Evolutionary conservation across 2,888 invertebrate genomes (phyloP).

Genomic region (Caenorhabditis sinica): DNA sequence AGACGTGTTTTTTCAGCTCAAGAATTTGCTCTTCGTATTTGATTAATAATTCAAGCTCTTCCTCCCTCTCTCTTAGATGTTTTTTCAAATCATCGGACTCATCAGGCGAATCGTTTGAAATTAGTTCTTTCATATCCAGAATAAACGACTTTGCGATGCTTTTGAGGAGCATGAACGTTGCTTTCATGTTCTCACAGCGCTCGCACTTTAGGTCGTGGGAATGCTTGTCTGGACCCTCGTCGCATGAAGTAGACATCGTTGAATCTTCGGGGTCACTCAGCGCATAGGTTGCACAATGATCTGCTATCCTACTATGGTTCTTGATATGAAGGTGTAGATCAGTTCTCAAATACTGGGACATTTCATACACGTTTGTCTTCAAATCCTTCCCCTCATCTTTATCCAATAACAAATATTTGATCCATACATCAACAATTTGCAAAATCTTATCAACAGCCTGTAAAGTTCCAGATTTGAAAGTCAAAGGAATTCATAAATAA

Average conservation of each 20-base stretch:
- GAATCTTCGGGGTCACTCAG: conserved; percentile 36
- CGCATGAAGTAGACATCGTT: background rate
- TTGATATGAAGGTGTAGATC: conserved; percentile 51
- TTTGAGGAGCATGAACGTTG: too few relatives aligned
- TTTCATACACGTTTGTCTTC: conserved; percentile 11
- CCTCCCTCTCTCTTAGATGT: too few relatives aligned
- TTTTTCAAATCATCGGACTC: too few relatives aligned
- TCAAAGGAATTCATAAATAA: conserved; percentile 12
- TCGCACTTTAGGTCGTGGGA: conserved; percentile 47
- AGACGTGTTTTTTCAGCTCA: too few relatives aligned
- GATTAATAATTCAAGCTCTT: too few relatives aligned
- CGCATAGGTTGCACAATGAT: conserved; percentile 46
- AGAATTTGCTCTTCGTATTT: too few relatives aligned
- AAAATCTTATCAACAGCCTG: too few relatives aligned
- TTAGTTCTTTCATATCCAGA: too few relatives aligned
- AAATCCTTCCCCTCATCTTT: background rate
- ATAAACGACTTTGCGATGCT: too few relatives aligned
- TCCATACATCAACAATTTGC: background rate
- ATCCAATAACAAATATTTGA: background rate
- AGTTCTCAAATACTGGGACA: conserved; percentile 28
- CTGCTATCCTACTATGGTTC: conserved; percentile 21
- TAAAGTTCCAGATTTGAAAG: too few relatives aligned
- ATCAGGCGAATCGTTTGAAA: too few relatives aligned
- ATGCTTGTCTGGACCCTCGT: background rate
- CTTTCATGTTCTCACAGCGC: conserved; percentile 28